Conservation (phyloP, 2,113 vertebrate species). For the Cyphomyrus discorhynchus region DNA sequence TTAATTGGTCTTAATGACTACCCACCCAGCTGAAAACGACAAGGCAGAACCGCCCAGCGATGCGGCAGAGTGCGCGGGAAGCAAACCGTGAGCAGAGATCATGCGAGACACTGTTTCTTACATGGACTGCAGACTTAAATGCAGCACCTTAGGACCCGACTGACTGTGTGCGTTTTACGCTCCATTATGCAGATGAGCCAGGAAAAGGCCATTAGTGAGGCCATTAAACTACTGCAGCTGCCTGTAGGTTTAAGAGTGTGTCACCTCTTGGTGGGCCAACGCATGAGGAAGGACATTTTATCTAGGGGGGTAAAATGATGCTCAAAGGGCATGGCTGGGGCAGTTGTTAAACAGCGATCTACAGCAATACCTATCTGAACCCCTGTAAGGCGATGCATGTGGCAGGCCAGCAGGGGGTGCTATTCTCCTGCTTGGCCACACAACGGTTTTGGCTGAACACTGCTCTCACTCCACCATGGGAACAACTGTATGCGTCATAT, state of each 20-base stretch:
- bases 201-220: neutral
- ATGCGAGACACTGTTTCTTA: neutral
- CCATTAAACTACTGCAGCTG: neutral
- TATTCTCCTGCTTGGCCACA: neutral
- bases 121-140: neutral
- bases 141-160: neutral
- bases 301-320: neutral
- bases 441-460: neutral
- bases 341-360: neutral
- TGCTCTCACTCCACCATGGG: neutral
- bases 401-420: neutral
- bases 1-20: neutral
- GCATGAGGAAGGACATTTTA: neutral
- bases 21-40: neutral
- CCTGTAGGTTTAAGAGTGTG: neutral
- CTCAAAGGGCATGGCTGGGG: neutral
- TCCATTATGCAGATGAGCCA: constrained; percentile 10
- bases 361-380: neutral
- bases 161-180: neutral
- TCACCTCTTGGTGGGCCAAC: neutral
- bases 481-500: neutral
- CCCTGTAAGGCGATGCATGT: neutral
- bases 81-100: neutral
- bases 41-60: neutral
- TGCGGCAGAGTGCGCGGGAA: neutral